These are phyloP conservation scores for Tetramorium parvispinum DNA, from an alignment of 1,140 invertebrate species.

Conservation along the genomic window DNA sequence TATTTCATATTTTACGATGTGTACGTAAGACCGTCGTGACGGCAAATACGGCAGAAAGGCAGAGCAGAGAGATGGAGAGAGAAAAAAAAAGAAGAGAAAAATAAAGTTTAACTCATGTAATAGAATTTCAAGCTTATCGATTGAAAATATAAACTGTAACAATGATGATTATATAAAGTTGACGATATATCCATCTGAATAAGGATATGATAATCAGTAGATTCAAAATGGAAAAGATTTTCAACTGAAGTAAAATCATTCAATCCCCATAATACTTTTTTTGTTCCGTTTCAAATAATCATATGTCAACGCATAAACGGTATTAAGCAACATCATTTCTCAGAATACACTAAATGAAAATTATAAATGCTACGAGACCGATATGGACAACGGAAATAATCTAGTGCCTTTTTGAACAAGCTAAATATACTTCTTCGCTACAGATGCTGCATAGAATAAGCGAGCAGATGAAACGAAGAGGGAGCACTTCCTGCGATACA, in stretches of 20 bases:
- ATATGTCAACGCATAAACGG: background rate
- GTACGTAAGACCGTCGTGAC: constrained; percentile 61
- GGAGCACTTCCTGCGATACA: constrained; percentile 42
- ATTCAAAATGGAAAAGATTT: background rate
- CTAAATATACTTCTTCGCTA: background rate
- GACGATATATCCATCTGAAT: background rate
- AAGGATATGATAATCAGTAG: background rate
- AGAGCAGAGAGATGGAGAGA: background rate
- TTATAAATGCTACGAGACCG: background rate
- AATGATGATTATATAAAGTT: background rate
- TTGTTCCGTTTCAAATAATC: background rate
- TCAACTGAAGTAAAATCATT: background rate
- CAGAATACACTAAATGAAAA: background rate
- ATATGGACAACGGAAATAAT: background rate
- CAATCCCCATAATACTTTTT: background rate
- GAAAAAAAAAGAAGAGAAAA: background rate
- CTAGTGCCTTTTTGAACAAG: background rate
- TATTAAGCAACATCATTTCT: background rate
- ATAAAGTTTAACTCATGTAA: constrained; percentile 9
- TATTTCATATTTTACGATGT: constrained; percentile 77
- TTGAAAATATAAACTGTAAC: background rate
- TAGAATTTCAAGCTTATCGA: background rate
- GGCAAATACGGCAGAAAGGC: constrained; percentile 64
- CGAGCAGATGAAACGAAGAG: background rate
- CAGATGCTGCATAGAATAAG: constrained; percentile 5